Base-by-base conservation (phyloP, 2,113 vertebrate species). In the Cacatua alba region DNA sequence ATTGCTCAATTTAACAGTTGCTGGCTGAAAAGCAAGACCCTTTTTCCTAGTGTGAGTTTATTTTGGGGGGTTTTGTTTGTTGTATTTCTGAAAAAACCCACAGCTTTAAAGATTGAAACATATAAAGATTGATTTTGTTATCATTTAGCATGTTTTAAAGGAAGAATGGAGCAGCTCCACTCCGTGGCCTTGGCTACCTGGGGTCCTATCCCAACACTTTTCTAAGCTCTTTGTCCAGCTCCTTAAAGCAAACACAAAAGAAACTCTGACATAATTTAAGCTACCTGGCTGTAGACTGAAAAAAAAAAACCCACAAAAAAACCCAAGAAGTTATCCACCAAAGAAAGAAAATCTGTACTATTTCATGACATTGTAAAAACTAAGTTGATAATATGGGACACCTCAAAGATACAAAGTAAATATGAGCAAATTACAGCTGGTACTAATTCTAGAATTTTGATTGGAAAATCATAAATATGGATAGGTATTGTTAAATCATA, bases 391-490 rank as follows among this genome's bases (percentile, higher is more conserved):
- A 62, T 24, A 76, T 35, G 21, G 18, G 35, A 68, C 48, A 71
- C 23, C 14, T 68, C 43, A 8, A 83, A 91, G 33, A 51, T 37
- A 64, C 9, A 51, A 78, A 94, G 14, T 41, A 80, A 93, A 67
- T 37, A 25, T 35, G 23, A 83, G 79, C 13, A 89, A 87, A 72
- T 29, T 68, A n/a, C 35, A 64, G 4, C 20, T 75, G 4, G 14
- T 46, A 70, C 17, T 92, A 83, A 92, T 95, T 81, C 64, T 64
- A 92, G 35, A 86, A 64, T 83, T 78, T 81, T 94, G 35, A 84
- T 57, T 63, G 49, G 13, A 17, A 90, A 85, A 86, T 91, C 48
- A 92, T 96, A 92, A 95, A 95, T 95, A 94, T 83, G 71, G 49
- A 88, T 95, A 64, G 25, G 7, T 75, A 85, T 93, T 95, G 14